These are phyloP conservation scores for Vidua macroura DNA, from an alignment of 2,113 vertebrate genomes.

Conservation along the genomic window DNA sequence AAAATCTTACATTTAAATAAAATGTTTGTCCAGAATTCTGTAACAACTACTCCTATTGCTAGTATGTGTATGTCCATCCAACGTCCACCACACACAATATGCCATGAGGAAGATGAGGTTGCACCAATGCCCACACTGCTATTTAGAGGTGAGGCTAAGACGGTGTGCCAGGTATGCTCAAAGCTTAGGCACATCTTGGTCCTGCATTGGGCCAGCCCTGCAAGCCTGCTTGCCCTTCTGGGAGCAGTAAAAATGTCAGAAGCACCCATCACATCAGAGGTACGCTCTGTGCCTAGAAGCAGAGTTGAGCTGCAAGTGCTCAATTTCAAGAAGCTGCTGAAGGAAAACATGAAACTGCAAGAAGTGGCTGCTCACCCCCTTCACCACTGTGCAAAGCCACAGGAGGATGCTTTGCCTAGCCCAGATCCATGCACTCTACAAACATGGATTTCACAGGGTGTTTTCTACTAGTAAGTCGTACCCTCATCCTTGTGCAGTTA, in stretches of 20 bases:
- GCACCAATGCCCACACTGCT: neutral
- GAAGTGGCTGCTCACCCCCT: neutral
- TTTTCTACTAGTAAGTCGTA: neutral
- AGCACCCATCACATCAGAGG: neutral
- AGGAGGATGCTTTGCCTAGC: neutral
- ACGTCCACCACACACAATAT: neutral
- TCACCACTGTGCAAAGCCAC: neutral
- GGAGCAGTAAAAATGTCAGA: neutral
- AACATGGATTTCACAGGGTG: neutral
- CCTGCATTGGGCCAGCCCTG: neutral
- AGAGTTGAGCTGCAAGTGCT: neutral
- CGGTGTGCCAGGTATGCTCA: neutral
- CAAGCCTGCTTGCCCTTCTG: neutral
- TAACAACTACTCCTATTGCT: neutral
- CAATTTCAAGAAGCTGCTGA: neutral
- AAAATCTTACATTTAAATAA: neutral
- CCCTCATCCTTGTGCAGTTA: neutral
- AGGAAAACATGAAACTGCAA: neutral
- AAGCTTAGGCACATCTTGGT: neutral
- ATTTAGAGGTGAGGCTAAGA: neutral
- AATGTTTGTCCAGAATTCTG: neutral
- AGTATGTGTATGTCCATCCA: neutral
- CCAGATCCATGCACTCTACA: neutral
- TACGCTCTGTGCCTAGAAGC: neutral
- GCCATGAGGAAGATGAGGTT: neutral